phyloP scores from a whole-genome alignment of 2,888 invertebrate species.

The Dolichomitus sp. region DNA sequence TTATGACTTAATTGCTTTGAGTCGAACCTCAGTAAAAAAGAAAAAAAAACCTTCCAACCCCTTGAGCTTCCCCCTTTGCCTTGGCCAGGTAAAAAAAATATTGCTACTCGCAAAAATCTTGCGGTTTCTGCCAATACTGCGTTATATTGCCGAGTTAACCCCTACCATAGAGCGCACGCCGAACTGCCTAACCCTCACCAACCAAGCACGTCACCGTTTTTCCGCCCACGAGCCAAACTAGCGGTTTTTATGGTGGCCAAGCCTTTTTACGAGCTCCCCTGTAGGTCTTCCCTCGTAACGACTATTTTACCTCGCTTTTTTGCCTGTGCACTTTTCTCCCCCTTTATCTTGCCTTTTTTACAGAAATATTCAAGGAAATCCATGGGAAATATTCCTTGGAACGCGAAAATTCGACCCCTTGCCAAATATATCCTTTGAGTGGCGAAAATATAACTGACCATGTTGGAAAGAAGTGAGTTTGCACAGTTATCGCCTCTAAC shows the following conservation, averaged over 20 bases:
- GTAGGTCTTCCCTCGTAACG: conserved; percentile 65
- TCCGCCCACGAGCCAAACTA: conserved; percentile 77
- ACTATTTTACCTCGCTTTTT: conserved; percentile 37
- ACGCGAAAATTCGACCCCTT: conserved; percentile 29
- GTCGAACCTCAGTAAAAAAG: conserved; percentile 61
- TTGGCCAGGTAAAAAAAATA: conserved; percentile 72
- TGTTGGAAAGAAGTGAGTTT: conserved; percentile 41
- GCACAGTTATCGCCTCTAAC: conserved; percentile 54
- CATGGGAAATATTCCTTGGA: conserved; percentile 15
- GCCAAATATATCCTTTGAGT: conserved; percentile 13
- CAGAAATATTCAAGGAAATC: not conserved
- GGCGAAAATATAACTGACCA: conserved; percentile 20
- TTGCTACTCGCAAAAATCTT: conserved; percentile 75
- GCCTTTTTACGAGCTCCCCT: conserved; percentile 73
- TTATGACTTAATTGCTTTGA: conserved; percentile 79
- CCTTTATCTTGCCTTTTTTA: conserved; percentile 41
- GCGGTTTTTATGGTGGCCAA: conserved; percentile 81
- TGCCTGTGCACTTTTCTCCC: conserved; percentile 30
- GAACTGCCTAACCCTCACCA: conserved; percentile 49
- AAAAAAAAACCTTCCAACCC: conserved; percentile 71
- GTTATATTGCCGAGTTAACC: conserved; percentile 65
- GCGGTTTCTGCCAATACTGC: conserved; percentile 77
- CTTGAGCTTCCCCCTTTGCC: conserved; percentile 69
- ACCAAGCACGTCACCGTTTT: conserved; percentile 46
- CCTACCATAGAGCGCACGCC: conserved; percentile 57